A percentile compares a stretch with the other conserved stretches of the same genome.
phyloP scores from a whole-genome alignment of 2,888 invertebrate genomes.

The Danaus chrysippus region DNA sequence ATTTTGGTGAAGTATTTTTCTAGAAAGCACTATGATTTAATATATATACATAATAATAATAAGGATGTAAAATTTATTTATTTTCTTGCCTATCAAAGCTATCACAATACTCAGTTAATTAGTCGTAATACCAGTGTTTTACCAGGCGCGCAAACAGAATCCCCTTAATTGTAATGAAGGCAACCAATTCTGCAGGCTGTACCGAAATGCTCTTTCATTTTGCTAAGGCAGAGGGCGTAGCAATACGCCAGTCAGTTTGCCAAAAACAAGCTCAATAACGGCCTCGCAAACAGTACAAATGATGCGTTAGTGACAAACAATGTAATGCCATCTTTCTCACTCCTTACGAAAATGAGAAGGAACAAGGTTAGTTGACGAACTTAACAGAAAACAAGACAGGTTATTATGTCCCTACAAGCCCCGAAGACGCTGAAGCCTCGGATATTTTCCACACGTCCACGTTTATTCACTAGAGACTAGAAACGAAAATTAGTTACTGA shows the following conservation, averaged over 20 bases:
- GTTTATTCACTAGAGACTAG: conserved; percentile 72
- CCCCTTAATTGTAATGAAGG: conserved; percentile 70
- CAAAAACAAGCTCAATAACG: conserved; percentile 76
- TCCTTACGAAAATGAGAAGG: conserved; percentile 41
- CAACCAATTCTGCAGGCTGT: conserved; percentile 64
- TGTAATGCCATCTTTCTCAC: conserved; percentile 50
- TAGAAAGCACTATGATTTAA: not conserved
- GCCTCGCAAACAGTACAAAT: conserved; percentile 75
- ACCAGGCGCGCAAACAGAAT: conserved; percentile 75
- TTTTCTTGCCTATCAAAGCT: conserved; percentile 53
- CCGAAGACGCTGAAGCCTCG: conserved; percentile 67
- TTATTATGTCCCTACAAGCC: conserved; percentile 70
- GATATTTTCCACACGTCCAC: conserved; percentile 77
- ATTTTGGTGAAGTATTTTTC: not conserved
- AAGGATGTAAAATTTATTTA: conserved; percentile 51
- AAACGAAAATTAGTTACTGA: conserved; percentile 77
- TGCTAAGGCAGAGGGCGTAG: conserved; percentile 60
- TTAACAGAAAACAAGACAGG: conserved; percentile 71
- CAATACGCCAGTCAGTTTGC: conserved; percentile 65
- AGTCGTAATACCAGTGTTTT: conserved; percentile 72
- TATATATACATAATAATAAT: not conserved
- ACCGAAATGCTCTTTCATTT: conserved; percentile 69
- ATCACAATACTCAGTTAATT: conserved; percentile 72
- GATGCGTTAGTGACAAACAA: conserved; percentile 73
- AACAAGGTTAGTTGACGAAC: conserved; percentile 57